These are phyloP conservation scores for Melanotaenia duboulayi DNA, from an alignment of 2,113 vertebrate genomes.

Conservation along the genomic window DNA sequence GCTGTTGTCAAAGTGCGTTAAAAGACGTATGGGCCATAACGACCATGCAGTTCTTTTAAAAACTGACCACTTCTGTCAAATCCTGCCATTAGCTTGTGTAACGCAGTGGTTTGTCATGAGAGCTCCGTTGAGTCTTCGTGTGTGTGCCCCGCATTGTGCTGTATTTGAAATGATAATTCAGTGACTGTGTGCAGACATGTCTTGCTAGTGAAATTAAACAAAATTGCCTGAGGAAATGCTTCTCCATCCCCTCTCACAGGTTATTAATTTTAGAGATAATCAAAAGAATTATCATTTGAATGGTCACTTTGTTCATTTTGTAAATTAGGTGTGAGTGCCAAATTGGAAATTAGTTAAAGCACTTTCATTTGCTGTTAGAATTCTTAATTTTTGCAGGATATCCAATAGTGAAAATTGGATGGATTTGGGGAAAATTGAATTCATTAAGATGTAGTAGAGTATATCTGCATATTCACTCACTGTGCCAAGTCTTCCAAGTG, in stretches of 20 bases:
- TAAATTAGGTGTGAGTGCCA: slow-evolving; percentile 21
- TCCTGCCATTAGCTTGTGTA: slow-evolving; percentile 48
- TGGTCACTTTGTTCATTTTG: slow-evolving; percentile 40
- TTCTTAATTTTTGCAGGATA: slow-evolving; percentile 17
- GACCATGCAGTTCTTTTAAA: slow-evolving; percentile 44
- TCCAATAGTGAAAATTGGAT: slow-evolving; percentile 9
- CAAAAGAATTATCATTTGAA: slow-evolving; percentile 35
- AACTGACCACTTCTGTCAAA: slow-evolving; percentile 57
- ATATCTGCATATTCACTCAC: not conserved
- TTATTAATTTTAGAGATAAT: slow-evolving; percentile 51
- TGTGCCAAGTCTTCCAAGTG: not conserved
- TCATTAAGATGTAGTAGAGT: not conserved
- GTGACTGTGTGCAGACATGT: slow-evolving; percentile 1
- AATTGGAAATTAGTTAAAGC: slow-evolving; percentile 44
- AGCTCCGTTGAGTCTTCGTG: not conserved
- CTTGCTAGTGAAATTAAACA: slow-evolving; percentile 22
- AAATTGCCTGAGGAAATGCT: slow-evolving; percentile 6
- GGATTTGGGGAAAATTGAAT: slow-evolving; percentile 5
- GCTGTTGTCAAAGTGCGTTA: slow-evolving; percentile 68
- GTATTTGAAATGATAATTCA: slow-evolving; percentile 23
- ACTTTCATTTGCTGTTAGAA: slow-evolving; percentile 19
- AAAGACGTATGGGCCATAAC: slow-evolving; percentile 53
- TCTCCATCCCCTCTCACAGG: too few relatives aligned
- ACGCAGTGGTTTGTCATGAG: slow-evolving; percentile 30
- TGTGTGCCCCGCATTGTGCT: slow-evolving; percentile 3